phyloP scores from a whole-genome alignment of 2,888 invertebrate genomes.

The Pedicia rivosa region DNA sequence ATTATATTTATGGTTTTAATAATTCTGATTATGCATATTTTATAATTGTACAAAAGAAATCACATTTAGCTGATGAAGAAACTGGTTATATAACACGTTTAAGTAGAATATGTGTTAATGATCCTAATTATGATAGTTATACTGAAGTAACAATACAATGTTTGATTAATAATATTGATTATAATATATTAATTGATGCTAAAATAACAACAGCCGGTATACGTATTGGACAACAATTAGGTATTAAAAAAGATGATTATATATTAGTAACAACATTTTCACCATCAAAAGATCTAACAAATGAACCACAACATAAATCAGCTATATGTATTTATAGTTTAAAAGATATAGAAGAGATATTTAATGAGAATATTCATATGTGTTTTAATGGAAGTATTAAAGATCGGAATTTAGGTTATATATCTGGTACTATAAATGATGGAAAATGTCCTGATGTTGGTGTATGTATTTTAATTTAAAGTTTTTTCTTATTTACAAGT shows the following conservation, averaged over 20 bases:
- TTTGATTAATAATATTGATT: slow-evolving; percentile 40
- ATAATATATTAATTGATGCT: slow-evolving; percentile 87
- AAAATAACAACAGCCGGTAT: slow-evolving; percentile 74
- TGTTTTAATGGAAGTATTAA: slow-evolving; percentile 92
- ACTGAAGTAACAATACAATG: slow-evolving; percentile 92
- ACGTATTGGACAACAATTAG: slow-evolving; percentile 65
- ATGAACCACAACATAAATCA: slow-evolving; percentile 66
- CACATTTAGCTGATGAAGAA: slow-evolving; percentile 77
- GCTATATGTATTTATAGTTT: slow-evolving; percentile 89
- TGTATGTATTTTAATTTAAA: slow-evolving; percentile 30
- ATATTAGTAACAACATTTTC: slow-evolving; percentile 81
- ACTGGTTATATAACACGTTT: slow-evolving; percentile 78
- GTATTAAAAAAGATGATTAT: slow-evolving; percentile 61
- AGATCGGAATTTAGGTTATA: slow-evolving; percentile 81
- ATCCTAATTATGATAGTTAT: slow-evolving; percentile 91
- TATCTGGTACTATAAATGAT: slow-evolving; percentile 80
- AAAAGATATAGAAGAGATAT: slow-evolving; percentile 78
- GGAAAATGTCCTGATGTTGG: slow-evolving; percentile 81
- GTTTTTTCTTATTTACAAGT: background rate
- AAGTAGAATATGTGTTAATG: slow-evolving; percentile 85
- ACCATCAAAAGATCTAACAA: slow-evolving; percentile 74
- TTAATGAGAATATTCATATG: slow-evolving; percentile 93
- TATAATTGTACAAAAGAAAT: slow-evolving; percentile 85
- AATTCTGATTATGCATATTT: slow-evolving; percentile 93
- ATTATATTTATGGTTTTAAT: slow-evolving; percentile 94